Base-by-base conservation (phyloP, 2,888 invertebrate genomes). In the Serripes groenlandicus region DNA sequence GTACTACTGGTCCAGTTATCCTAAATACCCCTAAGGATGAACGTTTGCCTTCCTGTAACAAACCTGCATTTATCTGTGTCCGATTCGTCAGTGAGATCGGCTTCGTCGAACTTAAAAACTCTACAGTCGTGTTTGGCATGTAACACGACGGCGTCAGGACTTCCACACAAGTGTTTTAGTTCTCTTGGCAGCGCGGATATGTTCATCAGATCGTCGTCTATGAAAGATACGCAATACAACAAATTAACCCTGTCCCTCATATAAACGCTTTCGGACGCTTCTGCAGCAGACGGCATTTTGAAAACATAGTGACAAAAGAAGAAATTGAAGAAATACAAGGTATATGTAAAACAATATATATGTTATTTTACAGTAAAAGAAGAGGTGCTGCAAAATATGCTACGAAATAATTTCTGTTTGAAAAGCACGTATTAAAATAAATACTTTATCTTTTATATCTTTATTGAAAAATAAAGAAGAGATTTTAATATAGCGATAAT, bases 151-250 rank as follows among this genome's bases (percentile, higher is more conserved):
- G 81, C 81, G 62, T 85, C 85, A 4, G 81, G 56, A 76, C 85
- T 85, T 18, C 54, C 54, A 71, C 85, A 85, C 37, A 85, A 34
- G 32, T 81, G 78, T 15, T 66, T 60, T 21, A 42, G 76, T n/a
- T 34, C 66, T 4, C 37, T 30, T n/a, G 85, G 85, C 58, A 85
- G 58, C 0, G 30, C 56, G 7, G 78, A 72, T 49, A 85, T 70
- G 62, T 81, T 85, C 9, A 37, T 30, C 32, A 75, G 80, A 34
- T 78, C 56, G 9, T 58, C 75, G 66, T 62, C 32, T 66, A 28
- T 0, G n/a, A 64, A 60, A 54, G 2, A n/a, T n/a, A n/a, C n/a
- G n/a, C n/a, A n/a, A n/a, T n/a, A n/a, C n/a, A n/a, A 42, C 15
- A 42, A 15, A 15, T 7, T 7, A 42, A 42, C 15, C 42, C 42